Conservation (phyloP, 1,140 invertebrate species). For the Drosophila pallidifrons region DNA sequence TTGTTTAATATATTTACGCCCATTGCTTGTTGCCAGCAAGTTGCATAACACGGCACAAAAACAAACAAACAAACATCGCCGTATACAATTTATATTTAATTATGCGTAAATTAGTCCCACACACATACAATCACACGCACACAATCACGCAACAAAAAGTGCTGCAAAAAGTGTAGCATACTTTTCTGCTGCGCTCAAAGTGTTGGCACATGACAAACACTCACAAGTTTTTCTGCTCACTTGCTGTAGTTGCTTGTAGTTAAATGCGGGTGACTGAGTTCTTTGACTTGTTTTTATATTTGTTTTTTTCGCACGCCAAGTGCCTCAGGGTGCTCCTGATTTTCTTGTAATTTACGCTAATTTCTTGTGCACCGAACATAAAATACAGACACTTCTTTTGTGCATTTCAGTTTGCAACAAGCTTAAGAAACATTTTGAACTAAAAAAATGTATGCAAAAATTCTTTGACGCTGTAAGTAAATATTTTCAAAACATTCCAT, state of each 20-base stretch:
- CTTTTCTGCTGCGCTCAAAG: slow-evolving; percentile 56
- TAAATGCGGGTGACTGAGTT: slow-evolving; percentile 43
- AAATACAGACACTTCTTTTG: slow-evolving; percentile 3
- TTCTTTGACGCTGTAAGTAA: not conserved
- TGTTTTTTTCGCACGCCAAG: slow-evolving; percentile 6
- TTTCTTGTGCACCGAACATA: slow-evolving; percentile 23
- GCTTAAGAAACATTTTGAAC: slow-evolving; percentile 3
- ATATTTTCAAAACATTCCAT: slow-evolving; percentile 3
- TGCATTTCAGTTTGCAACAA: slow-evolving; percentile 1
- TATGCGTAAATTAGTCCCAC: slow-evolving; percentile 78
- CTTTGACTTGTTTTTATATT: slow-evolving; percentile 25
- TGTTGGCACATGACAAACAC: slow-evolving; percentile 82
- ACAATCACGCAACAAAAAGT: slow-evolving; percentile 10
- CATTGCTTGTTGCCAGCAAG: slow-evolving; percentile 69
- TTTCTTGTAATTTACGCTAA: slow-evolving; percentile 51
- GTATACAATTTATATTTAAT: slow-evolving; percentile 83
- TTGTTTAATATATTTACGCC: slow-evolving; percentile 84
- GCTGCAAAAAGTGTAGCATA: slow-evolving; percentile 66
- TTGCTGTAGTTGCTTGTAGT: slow-evolving; percentile 14
- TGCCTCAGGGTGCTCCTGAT: slow-evolving; percentile 20
- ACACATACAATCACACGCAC: slow-evolving; percentile 8
- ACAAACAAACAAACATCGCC: slow-evolving; percentile 68
- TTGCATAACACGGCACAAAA: slow-evolving; percentile 29
- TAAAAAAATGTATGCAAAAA: not conserved
- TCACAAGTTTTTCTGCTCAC: slow-evolving; percentile 70